phyloP scores from a whole-genome alignment of 2,888 invertebrate species.

The Philereme transversata region DNA sequence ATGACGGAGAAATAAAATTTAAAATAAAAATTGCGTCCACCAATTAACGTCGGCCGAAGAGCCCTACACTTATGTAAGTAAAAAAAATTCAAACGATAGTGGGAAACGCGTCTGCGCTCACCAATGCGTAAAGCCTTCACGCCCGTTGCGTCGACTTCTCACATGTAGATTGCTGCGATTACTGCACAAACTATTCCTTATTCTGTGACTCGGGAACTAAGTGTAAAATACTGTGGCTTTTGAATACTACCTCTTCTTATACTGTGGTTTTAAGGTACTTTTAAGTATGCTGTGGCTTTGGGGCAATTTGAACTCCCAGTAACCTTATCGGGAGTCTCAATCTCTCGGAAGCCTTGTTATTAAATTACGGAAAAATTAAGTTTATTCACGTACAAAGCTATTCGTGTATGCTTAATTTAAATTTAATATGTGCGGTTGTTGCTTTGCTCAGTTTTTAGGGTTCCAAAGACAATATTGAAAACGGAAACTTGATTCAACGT shows the following conservation, averaged over 20 bases:
- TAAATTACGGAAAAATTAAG: constrained; percentile 47
- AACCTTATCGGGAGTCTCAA: constrained; percentile 49
- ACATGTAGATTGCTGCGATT: constrained; percentile 71
- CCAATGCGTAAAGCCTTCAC: constrained; percentile 76
- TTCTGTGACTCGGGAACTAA: background rate
- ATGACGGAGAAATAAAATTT: constrained; percentile 30
- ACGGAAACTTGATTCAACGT: background rate
- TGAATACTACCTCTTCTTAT: constrained; percentile 33
- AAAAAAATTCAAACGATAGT: constrained; percentile 63
- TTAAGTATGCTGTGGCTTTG: constrained; percentile 35
- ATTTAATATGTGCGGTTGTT: constrained; percentile 45
- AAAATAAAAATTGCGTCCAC: constrained; percentile 44
- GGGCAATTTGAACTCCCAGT: constrained; percentile 63
- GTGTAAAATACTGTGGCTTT: constrained; percentile 1
- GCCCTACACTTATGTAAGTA: constrained; percentile 58
- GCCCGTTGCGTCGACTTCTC: constrained; percentile 68
- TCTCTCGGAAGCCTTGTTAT: constrained; percentile 50
- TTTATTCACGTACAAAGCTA: constrained; percentile 46
- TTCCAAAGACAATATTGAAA: constrained; percentile 6
- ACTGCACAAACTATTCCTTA: constrained; percentile 46
- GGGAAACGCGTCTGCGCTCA: constrained; percentile 70
- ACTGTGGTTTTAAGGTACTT: constrained; percentile 11
- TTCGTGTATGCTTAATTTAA: constrained; percentile 45
- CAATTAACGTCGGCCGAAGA: constrained; percentile 52
- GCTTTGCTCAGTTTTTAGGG: constrained; percentile 12